These are phyloP conservation scores for Emydura subglobosa DNA, from an alignment of 2,113 vertebrate genomes.

Conservation along the genomic window DNA sequence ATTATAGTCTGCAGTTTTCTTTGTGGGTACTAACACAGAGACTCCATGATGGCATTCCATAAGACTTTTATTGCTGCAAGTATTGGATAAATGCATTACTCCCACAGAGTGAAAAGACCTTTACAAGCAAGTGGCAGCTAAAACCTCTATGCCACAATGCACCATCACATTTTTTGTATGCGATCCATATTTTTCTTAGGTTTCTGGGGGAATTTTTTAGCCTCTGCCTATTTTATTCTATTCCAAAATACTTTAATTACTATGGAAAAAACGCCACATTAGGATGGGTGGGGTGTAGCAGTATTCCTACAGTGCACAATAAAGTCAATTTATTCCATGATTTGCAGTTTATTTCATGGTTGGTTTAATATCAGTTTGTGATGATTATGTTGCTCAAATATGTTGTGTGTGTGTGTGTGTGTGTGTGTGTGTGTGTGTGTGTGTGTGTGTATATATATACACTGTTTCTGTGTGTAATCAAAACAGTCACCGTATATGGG, in stretches of 20 bases:
- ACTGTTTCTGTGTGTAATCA: conserved; percentile 41
- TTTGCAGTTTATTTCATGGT: conserved; percentile 57
- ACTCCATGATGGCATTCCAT: background rate
- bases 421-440: too few relatives aligned
- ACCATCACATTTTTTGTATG: conserved; percentile 24
- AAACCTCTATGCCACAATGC: conserved; percentile 35
- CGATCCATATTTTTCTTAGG: conserved; percentile 28
- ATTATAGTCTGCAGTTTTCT: conserved; percentile 67
- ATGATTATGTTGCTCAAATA: conserved; percentile 50
- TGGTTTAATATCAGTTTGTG: conserved; percentile 42
- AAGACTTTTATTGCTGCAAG: background rate
- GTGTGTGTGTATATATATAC: background rate
- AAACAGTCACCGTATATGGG: conserved; percentile 46
- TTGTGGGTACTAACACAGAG: conserved; percentile 44
- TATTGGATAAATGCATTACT: conserved; percentile 30
- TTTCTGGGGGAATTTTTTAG: conserved; percentile 31
- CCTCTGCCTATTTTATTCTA: conserved; percentile 5
- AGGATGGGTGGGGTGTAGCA: background rate
- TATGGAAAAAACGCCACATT: background rate
- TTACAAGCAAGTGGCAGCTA: conserved; percentile 59
- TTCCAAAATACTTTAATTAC: conserved; percentile 9
- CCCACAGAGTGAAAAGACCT: conserved; percentile 26
- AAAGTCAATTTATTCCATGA: conserved; percentile 50
- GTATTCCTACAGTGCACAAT: conserved; percentile 1
- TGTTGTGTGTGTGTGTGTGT: background rate